phyloP scores from a whole-genome alignment of 2,113 vertebrate species.

The Thymallus thymallus region DNA sequence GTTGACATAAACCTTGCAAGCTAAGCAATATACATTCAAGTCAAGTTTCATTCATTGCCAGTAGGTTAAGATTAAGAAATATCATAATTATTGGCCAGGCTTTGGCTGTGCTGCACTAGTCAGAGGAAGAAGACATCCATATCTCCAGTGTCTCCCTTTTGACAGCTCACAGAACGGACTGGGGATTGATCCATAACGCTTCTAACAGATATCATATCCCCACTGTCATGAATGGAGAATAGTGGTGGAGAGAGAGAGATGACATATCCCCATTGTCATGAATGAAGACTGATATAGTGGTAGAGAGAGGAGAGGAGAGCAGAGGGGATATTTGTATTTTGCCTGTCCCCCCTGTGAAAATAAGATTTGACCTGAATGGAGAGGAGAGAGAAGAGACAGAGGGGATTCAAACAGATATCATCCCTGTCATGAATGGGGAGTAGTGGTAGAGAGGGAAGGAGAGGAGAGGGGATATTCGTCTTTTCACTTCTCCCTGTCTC shows the following conservation, averaged over 20 bases:
- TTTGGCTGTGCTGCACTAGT: neutral
- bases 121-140: slow-evolving; percentile 10
- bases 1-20: neutral
- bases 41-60: neutral
- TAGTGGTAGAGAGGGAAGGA: neutral
- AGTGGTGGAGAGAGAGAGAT: neutral
- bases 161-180: neutral
- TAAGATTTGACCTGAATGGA: too few relatives aligned
- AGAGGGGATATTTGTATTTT: too few relatives aligned
- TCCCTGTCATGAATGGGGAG: neutral
- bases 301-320: too few relatives aligned
- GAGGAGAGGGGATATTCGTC: slow-evolving; percentile 11
- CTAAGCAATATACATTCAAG: neutral
- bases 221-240: slow-evolving; percentile 18
- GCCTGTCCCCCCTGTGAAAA: too few relatives aligned
- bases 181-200: slow-evolving; percentile 6
- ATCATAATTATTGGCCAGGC: slow-evolving; percentile 1
- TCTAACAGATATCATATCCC: slow-evolving; percentile 12
- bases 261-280: neutral
- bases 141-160: neutral
- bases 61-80: neutral
- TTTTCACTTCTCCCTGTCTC: slow-evolving; percentile 5
- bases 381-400: too few relatives aligned
- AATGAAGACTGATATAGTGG: too few relatives aligned
- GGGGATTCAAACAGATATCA: too few relatives aligned